Base-by-base conservation (phyloP, 2,113 vertebrate genomes). In the Naja naja region DNA sequence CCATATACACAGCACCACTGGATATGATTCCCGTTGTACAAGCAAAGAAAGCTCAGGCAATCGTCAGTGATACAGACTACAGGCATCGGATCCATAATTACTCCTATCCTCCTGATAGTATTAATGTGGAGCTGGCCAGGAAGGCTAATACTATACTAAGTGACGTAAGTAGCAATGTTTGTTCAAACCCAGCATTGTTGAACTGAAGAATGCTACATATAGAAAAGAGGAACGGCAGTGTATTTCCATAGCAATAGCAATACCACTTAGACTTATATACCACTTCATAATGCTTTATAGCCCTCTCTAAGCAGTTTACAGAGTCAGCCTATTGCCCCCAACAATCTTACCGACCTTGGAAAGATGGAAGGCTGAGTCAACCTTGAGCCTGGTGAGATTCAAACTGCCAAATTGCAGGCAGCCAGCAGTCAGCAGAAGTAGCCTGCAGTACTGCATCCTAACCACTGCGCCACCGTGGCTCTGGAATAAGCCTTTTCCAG, bases 1-100 rank as follows among this genome's bases (percentile, higher is more conserved):
- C 98, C 87, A 97, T 98, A 96, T 99, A 99, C 92, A 98, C 98
- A 0, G 90, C 97, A 25, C 98, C 99, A 0, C 96, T 99, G 94
- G 99, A 99, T 93, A 99, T 99, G 99, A 98, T 99, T 92, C 96
- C 97, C 14, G 97, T 99, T 91, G 97, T 98, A 55, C 96, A 98
- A 92, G 99, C 99, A n/a, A 99, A 99, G 97, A 99, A 99, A 93
- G 97, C 98, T 86, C 99, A 99, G 97, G 97, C 90, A 0, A 98
- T 99, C 34, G 93, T 95, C 94, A 99, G 98, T 86, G 98, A 99
- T 87, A 52, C 97, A 2, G 98, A 98, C 81, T 99, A 99, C 91
- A 98, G 96, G 92, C 98, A 95, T 6, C 93, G 97, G 94, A 94
- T 95, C 91, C 96, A 97, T 93, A 97, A 94, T 94, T 99, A 98